Percentiles rank a stretch among this genome's conserved stretches.
These are phyloP conservation scores for Mactromeris polynyma DNA, from an alignment of 2,888 invertebrate species.

Conservation along the genomic window DNA sequence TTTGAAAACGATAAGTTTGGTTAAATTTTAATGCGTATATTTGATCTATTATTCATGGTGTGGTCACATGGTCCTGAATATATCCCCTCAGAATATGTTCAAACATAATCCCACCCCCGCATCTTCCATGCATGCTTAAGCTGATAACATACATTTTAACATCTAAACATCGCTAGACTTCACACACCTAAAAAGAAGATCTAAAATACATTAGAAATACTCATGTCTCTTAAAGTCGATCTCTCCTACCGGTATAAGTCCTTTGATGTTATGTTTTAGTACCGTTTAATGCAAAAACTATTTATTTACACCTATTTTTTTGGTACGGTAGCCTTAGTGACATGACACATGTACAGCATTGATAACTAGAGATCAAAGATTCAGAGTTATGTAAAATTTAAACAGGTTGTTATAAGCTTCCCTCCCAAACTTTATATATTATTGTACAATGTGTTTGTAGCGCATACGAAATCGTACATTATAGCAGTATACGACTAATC, in stretches of 20 bases:
- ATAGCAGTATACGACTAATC: no score
- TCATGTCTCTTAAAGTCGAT: not conserved
- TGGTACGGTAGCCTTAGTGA: not conserved
- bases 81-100: not conserved
- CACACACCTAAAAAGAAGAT: conserved; percentile 7
- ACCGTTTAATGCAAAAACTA: not conserved
- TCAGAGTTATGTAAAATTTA: no score
- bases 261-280: not conserved
- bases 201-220: not conserved
- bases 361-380: not conserved
- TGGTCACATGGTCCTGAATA: no score
- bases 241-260: not conserved
- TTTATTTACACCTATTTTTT: not conserved
- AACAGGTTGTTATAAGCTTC: no score
- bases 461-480: no score
- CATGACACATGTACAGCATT: not conserved
- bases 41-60: no score
- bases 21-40: no score
- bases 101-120: not conserved
- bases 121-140: not conserved
- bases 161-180: not conserved
- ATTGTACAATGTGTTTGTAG: no score
- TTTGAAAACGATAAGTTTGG: no score
- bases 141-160: not conserved
- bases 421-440: no score